These are phyloP conservation scores for Gymnothorax javanicus DNA, from an alignment of 2,797 vertebrate species.

Conservation along the genomic window DNA sequence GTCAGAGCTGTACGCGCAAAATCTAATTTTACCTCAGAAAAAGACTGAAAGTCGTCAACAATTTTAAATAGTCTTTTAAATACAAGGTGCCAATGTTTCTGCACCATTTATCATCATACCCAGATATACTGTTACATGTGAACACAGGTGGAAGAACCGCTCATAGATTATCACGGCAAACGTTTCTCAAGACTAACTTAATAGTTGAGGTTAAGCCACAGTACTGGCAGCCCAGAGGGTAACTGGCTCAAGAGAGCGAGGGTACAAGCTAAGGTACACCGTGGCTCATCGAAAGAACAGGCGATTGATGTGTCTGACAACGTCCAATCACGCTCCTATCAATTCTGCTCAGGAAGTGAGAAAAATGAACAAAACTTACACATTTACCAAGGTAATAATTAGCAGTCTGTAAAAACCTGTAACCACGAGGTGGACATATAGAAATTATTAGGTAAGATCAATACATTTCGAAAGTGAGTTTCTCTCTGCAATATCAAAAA, in stretches of 20 bases:
- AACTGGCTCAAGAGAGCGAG: neutral
- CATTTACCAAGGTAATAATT: constrained; percentile 15
- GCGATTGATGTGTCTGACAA: neutral
- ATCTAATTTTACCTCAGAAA: neutral
- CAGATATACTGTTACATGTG: constrained; percentile 14
- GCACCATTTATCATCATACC: constrained; percentile 5
- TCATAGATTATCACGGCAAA: constrained; percentile 10
- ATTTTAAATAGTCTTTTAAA: neutral
- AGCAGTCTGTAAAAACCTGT: constrained; percentile 22
- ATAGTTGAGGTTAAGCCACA: constrained; percentile 6
- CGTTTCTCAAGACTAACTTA: neutral
- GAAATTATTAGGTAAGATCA: constrained; percentile 14
- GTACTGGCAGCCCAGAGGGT: constrained; percentile 8
- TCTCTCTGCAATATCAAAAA: constrained; percentile 15
- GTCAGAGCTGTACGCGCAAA: neutral
- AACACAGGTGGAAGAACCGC: neutral
- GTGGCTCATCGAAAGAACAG: constrained; percentile 24
- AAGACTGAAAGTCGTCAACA: neutral
- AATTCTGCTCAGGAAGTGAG: constrained; percentile 33
- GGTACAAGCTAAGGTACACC: neutral
- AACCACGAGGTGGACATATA: neutral
- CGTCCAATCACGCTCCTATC: constrained; percentile 28
- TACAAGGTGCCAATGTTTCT: neutral
- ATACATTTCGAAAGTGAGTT: constrained; percentile 16
- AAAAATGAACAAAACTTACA: constrained; percentile 35